A percentile compares a stretch with the other conserved stretches of the same genome.
Evolutionary conservation across 2,113 vertebrate species (phyloP).

Genomic region (Malurus cyaneus): DNA sequence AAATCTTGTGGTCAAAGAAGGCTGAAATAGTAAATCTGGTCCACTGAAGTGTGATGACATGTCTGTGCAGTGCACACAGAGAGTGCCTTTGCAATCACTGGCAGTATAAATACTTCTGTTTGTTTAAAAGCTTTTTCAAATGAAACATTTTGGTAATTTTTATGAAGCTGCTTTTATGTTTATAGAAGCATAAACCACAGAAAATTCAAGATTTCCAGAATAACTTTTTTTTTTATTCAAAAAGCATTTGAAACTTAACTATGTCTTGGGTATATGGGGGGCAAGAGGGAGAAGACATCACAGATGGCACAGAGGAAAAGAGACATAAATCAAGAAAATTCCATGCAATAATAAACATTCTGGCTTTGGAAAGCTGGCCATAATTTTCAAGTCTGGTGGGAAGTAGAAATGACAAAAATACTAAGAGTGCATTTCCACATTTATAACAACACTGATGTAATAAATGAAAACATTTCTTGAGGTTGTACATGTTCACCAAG

Average conservation of each 20-base stretch:
- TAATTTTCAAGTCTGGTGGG: not conserved
- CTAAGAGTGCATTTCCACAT: not conserved
- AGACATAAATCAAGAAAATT: not conserved
- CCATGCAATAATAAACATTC: not conserved
- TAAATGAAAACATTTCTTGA: not conserved
- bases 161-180: not conserved
- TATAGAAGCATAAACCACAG: not conserved
- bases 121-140: not conserved
- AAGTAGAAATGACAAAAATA: not conserved
- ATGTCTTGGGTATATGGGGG: rapidly evolving
- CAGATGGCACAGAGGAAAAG: not conserved
- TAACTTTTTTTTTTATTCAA: not conserved
- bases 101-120: not conserved
- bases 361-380: not conserved
- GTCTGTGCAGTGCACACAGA: not conserved
- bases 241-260: not conserved
- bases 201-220: not conserved
- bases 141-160: not conserved
- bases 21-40: not conserved
- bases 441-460: not conserved
- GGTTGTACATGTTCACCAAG: not conserved
- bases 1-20: not conserved
- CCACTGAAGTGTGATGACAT: not conserved
- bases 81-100: not conserved
- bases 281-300: rapidly evolving